A percentile compares a stretch with the other conserved stretches of the same genome.
phyloP scores from a whole-genome alignment of 1,140 invertebrate species.

The Heliothis virescens region DNA sequence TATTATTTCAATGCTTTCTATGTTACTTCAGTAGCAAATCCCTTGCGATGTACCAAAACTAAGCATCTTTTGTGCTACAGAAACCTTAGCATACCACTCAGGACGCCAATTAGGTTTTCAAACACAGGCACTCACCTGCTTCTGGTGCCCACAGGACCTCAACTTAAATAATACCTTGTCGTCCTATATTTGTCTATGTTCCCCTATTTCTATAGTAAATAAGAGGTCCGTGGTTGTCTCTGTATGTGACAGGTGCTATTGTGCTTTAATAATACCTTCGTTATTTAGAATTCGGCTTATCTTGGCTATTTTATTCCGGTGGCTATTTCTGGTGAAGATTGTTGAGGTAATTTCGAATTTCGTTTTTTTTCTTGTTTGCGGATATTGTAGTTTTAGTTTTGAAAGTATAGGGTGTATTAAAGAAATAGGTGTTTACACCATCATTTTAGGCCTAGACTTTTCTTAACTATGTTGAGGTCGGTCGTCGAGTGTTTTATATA shows the following conservation, averaged over 20 bases:
- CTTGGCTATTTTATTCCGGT: slow-evolving; percentile 1
- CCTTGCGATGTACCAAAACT: background rate
- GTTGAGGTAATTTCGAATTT: slow-evolving; percentile 10
- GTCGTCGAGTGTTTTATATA: no score
- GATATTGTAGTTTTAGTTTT: background rate
- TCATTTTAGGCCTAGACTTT: no score
- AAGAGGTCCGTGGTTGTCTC: slow-evolving; percentile 11
- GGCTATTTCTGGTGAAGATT: slow-evolving; percentile 8
- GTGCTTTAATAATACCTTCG: slow-evolving; percentile 20
- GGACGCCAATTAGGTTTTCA: slow-evolving; percentile 31
- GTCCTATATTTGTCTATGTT: slow-evolving; percentile 21
- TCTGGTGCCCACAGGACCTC: background rate
- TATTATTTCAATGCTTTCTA: background rate
- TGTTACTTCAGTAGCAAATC: background rate
- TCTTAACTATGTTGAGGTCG: no score
- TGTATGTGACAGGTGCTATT: slow-evolving; percentile 24
- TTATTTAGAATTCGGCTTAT: slow-evolving; percentile 36
- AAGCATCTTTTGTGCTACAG: slow-evolving; percentile 3
- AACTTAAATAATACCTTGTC: slow-evolving; percentile 26
- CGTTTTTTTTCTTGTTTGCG: background rate
- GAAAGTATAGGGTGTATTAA: no score
- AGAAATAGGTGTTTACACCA: no score
- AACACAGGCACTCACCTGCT: slow-evolving; percentile 10
- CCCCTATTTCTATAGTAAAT: slow-evolving; percentile 25
- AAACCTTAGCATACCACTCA: slow-evolving; percentile 12